Evolutionary conservation across 2,113 vertebrate species (phyloP), one percentile per base, ranked within the genome.

Genomic region (Opisthocomus hoazin): DNA sequence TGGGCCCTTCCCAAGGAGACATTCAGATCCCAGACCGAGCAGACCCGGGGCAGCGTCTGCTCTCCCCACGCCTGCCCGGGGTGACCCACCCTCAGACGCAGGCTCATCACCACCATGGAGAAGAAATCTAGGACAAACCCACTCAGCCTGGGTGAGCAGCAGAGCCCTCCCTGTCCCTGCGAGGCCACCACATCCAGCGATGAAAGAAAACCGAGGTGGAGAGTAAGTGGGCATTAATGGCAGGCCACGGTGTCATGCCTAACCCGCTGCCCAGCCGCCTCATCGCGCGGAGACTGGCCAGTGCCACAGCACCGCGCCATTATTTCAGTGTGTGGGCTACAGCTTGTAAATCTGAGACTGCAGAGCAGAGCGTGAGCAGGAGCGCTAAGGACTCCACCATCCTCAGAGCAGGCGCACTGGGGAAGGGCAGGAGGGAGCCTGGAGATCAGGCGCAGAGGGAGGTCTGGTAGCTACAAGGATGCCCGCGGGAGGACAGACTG

Each of bases 221-320:
- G n/a, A 0, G 51, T 1, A 2, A 17, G 17, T 6, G 5, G 23
- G 36, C 15, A 0, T 0, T 12, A 37, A 4, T 0, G 13, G 75
- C 60, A 14, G 37, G 63, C 36, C 64, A 30, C 1, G 3, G 46
- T n/a, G 77, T 19, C 43, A 4, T 0, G 48, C 60, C 4, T n/a
- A 6, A 53, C 26, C 61, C 0, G 1, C 70, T 3, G 74, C 79
- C 48, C 5, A 7, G 27, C 80, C 10, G 0, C 5, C 30, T 6
- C 36, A 10, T 4, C 0, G 2, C 1, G 1, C 2, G 1, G 10
- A n/a, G 60, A 4, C 51, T 6, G 36, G 34, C 41, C 74, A 21
- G 20, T 9, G 39, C 73, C 15, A 15, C 46, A 2, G 61, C 51
- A 1, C 53, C 0, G 4, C 0, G 29, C 37, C 1, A 0, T 2